A percentile compares a stretch with the other conserved stretches of the same genome.
Evolutionary conservation across 2,888 invertebrate species (phyloP).

Genomic region (Zeuzera pyrina): DNA sequence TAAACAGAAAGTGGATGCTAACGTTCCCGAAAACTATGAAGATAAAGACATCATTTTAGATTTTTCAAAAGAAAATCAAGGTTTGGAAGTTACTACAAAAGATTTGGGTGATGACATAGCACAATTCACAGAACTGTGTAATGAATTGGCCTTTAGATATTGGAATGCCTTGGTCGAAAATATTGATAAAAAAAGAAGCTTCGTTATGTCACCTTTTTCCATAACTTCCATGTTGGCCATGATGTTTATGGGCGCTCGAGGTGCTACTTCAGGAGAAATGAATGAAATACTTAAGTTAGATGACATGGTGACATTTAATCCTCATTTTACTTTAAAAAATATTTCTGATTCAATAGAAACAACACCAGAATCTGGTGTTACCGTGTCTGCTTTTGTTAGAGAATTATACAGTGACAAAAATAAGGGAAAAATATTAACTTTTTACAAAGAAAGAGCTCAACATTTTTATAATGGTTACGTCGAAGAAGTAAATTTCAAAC

Average conservation of each 20-base stretch:
- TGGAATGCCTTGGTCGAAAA: conserved; percentile 82
- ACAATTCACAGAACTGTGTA: conserved; percentile 86
- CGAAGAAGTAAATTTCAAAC: conserved; percentile 87
- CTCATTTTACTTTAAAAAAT: conserved; percentile 88
- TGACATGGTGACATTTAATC: conserved; percentile 92
- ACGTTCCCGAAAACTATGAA: conserved; percentile 27
- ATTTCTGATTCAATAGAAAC: conserved; percentile 86
- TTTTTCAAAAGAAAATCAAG: conserved; percentile 70
- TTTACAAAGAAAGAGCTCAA: conserved; percentile 90
- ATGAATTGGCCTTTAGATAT: conserved; percentile 87
- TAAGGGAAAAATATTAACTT: conserved; percentile 85
- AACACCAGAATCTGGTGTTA: conserved; percentile 79
- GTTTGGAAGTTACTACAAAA: conserved; percentile 83
- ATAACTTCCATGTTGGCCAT: conserved; percentile 90
- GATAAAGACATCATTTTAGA: conserved; percentile 54
- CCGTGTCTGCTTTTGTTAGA: conserved; percentile 85
- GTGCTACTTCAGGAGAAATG: conserved; percentile 92
- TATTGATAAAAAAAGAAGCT: conserved; percentile 82
- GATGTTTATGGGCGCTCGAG: conserved; percentile 90
- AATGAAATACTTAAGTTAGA: conserved; percentile 88
- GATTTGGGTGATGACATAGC: conserved; percentile 81
- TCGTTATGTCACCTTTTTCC: conserved; percentile 88
- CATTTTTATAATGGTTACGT: conserved; percentile 91
- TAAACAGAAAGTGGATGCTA: conserved; percentile 42
- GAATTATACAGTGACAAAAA: conserved; percentile 87